Evolutionary conservation across 1,140 invertebrate genomes (phyloP).

Genomic region (Lordiphosa clarofinis): DNA sequence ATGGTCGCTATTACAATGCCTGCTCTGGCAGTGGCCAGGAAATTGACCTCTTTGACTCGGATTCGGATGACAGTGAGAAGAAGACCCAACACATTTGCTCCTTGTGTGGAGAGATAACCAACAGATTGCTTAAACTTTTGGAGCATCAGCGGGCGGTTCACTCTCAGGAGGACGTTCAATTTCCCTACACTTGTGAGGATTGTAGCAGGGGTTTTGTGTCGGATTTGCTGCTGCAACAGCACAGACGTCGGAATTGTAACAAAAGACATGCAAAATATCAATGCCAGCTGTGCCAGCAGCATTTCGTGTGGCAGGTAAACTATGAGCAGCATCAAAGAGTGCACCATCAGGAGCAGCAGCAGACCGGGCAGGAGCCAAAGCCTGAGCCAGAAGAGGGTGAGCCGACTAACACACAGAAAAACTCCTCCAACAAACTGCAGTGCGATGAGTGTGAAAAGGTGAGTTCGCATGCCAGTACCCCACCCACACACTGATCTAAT

Average conservation of each 20-base stretch:
- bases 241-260: constrained; percentile 41
- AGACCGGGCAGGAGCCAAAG: neutral
- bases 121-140: constrained; percentile 24
- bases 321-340: constrained; percentile 36
- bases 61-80: constrained; percentile 31
- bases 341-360: constrained; percentile 13
- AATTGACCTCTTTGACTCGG: constrained; percentile 61
- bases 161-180: neutral
- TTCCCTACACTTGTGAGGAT: constrained; percentile 35
- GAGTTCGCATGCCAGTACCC: neutral
- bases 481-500: neutral
- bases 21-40: constrained; percentile 53
- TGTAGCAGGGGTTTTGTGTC: constrained; percentile 49
- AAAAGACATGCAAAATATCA: constrained; percentile 38
- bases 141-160: constrained; percentile 50
- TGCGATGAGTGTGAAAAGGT: constrained; percentile 81
- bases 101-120: constrained; percentile 31
- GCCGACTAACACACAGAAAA: constrained; percentile 15
- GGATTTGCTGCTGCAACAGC: constrained; percentile 45
- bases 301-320: constrained; percentile 61
- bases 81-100: constrained; percentile 31
- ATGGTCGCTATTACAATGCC: constrained; percentile 61
- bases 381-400: too few relatives aligned
- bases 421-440: constrained; percentile 51
- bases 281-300: constrained; percentile 41